phyloP scores from a whole-genome alignment of 2,797 vertebrate species.

The Cuculus canorus region DNA sequence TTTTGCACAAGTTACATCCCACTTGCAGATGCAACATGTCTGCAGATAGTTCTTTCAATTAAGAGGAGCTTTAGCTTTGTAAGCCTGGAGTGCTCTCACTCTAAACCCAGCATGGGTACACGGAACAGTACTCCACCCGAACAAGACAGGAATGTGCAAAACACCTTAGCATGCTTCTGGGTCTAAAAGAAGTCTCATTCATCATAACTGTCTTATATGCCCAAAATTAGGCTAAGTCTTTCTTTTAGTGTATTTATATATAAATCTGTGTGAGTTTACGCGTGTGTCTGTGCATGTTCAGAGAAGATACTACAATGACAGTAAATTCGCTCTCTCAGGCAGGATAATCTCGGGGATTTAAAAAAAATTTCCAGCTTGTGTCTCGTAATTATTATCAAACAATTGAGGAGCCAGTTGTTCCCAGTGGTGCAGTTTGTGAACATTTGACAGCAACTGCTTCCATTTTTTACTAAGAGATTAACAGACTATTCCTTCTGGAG shows the following conservation, averaged over 20 bases:
- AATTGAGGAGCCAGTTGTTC: background rate
- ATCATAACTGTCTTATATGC: background rate
- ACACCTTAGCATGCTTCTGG: background rate
- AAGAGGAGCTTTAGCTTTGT: background rate
- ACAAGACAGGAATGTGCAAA: background rate
- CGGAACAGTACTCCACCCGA: background rate
- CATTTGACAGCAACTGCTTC: background rate
- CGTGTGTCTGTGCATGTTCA: background rate
- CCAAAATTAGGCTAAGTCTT: background rate
- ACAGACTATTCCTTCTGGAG: background rate
- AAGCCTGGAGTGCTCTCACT: background rate
- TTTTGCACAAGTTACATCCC: background rate
- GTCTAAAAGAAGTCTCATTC: background rate
- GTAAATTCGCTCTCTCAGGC: background rate
- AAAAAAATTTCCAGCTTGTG: background rate
- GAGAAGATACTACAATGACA: background rate
- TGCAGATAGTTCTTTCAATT: background rate
- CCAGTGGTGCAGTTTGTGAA: background rate
- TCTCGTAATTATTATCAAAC: constrained; percentile 24
- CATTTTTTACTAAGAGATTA: background rate
- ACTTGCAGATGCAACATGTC: background rate
- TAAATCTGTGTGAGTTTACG: background rate
- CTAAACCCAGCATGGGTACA: background rate
- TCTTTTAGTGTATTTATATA: background rate
- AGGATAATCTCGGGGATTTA: background rate